phyloP scores from a whole-genome alignment of 2,113 vertebrate genomes.

The Phalacrocorax brasilianus region DNA sequence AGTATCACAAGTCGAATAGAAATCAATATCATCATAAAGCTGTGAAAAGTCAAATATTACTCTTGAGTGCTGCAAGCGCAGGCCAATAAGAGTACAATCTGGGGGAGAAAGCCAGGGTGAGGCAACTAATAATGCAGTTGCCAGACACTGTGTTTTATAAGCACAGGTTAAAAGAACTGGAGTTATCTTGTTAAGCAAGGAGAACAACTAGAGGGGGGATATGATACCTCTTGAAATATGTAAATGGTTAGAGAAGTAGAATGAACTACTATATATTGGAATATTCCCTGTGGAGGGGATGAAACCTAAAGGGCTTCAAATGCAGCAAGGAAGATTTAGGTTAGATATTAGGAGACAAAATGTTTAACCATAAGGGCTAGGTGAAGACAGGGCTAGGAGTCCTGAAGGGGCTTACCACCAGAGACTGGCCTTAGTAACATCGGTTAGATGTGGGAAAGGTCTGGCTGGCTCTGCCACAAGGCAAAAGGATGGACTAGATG shows the following conservation, averaged over 20 bases:
- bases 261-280: not conserved
- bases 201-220: not conserved
- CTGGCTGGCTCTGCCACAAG: not conserved
- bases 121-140: not conserved
- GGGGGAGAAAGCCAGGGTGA: not conserved
- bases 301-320: not conserved
- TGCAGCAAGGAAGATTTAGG: not conserved
- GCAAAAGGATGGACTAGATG: not conserved
- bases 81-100: not conserved
- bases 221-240: not conserved
- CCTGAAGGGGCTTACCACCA: not conserved
- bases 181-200: not conserved
- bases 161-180: not conserved
- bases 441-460: not conserved
- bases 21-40: not conserved
- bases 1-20: not conserved
- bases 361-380: not conserved
- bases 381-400: not conserved
- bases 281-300: not conserved
- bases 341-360: not conserved
- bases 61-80: not conserved
- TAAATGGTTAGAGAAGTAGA: not conserved
- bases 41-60: not conserved
- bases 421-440: not conserved
- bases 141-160: not conserved